Evolutionary conservation across 2,113 vertebrate species (phyloP).

Genomic region (Vidua macroura): DNA sequence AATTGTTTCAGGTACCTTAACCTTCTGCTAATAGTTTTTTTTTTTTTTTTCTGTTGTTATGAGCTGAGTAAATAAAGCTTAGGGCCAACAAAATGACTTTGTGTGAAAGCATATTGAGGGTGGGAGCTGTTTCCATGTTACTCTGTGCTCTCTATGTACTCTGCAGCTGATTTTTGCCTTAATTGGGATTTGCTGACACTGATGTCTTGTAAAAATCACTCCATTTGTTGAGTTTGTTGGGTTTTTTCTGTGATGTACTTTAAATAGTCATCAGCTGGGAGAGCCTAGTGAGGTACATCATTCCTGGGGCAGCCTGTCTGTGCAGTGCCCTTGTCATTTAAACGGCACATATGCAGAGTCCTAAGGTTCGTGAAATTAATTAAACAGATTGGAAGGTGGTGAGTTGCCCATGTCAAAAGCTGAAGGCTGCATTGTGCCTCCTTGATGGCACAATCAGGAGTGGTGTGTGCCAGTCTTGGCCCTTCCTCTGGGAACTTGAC

Average conservation of each 20-base stretch:
- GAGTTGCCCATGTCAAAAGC: background rate
- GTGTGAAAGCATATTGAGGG: background rate
- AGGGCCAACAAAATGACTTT: background rate
- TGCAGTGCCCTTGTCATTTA: background rate
- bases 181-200: background rate
- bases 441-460: background rate
- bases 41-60: background rate
- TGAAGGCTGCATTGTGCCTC: background rate
- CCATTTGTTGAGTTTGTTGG: background rate
- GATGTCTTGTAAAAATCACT: background rate
- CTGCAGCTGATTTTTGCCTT: constrained; percentile 6
- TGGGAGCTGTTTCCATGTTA: background rate
- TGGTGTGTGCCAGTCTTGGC: background rate
- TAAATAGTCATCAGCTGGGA: background rate
- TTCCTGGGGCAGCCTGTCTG: background rate
- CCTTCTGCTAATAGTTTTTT: constrained; percentile 7
- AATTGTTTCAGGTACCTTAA: background rate
- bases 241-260: background rate
- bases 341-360: background rate
- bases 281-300: background rate
- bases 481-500: background rate
- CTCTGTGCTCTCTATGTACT: background rate
- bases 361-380: background rate
- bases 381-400: background rate
- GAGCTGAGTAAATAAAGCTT: constrained; percentile 4